These are phyloP conservation scores for Agrotis exclamationis DNA, from an alignment of 2,888 invertebrate species.

Conservation along the genomic window DNA sequence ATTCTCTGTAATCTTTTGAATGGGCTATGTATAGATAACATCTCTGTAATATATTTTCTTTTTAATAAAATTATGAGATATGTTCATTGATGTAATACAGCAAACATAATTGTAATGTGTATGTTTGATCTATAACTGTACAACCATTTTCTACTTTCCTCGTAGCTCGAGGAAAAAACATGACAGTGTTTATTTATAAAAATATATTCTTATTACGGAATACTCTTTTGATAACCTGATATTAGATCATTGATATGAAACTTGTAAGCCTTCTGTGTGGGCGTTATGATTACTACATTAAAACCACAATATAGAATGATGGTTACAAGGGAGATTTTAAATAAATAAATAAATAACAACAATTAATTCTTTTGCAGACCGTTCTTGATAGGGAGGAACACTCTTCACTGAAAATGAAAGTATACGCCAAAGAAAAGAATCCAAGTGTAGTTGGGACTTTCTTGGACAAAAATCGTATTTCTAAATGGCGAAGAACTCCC, in stretches of 20 bases:
- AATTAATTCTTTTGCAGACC: conserved; percentile 85
- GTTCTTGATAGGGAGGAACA: conserved; percentile 95
- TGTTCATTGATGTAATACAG: background rate
- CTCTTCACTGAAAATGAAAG: conserved; percentile 93
- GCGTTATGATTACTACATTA: too few species aligned
- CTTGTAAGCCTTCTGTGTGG: background rate
- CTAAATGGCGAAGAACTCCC: conserved; percentile 84
- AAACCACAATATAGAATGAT: too few species aligned
- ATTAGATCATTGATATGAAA: background rate
- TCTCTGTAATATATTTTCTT: background rate
- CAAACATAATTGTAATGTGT: background rate
- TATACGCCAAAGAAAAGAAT: conserved; percentile 95
- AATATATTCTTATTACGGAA: background rate
- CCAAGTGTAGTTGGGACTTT: conserved; percentile 92
- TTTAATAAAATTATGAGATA: background rate
- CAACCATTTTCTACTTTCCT: conserved; percentile 7
- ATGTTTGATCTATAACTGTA: background rate
- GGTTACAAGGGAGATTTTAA: too few species aligned
- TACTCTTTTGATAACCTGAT: background rate
- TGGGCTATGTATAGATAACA: background rate
- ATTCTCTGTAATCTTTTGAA: background rate
- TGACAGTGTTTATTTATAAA: too few species aligned
- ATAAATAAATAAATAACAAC: too few species aligned
- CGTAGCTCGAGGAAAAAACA: background rate
- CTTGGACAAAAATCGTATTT: conserved; percentile 81